These are phyloP conservation scores for Mirounga angustirostris DNA, from an alignment of 2,113 vertebrate genomes.

Conservation along the genomic window DNA sequence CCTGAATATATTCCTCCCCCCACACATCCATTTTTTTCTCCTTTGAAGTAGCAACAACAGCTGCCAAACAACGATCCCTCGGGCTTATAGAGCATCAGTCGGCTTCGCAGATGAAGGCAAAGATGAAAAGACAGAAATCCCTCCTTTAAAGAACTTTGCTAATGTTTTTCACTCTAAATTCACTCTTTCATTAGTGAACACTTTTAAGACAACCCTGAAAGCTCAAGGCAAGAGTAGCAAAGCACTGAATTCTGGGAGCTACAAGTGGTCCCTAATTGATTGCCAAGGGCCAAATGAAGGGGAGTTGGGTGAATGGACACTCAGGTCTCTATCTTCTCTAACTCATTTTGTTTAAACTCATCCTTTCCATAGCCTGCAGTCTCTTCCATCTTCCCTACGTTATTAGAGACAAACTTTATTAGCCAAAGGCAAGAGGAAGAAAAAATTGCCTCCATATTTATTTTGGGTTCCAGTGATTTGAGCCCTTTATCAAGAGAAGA, in stretches of 20 bases:
- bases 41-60: slow-evolving; percentile 74
- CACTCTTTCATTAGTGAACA: slow-evolving; percentile 40
- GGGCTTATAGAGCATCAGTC: background rate
- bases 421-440: background rate
- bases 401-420: background rate
- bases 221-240: background rate
- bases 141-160: slow-evolving; percentile 40
- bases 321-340: background rate
- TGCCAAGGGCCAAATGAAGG: background rate
- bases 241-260: background rate
- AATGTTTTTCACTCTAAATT: slow-evolving; percentile 61
- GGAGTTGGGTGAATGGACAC: background rate
- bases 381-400: background rate
- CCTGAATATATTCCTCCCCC: slow-evolving; percentile 47
- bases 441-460: background rate
- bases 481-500: background rate
- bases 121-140: slow-evolving; percentile 69
- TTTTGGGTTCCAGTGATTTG: background rate
- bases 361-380: background rate
- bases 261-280: background rate
- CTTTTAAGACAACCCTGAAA: slow-evolving; percentile 37
- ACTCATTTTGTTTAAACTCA: background rate
- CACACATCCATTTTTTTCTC: slow-evolving; percentile 8
- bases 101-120: slow-evolving; percentile 55
- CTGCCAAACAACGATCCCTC: slow-evolving; percentile 52